Base-by-base conservation (phyloP, 1,140 invertebrate genomes). In the Steinernema feltiae region DNA sequence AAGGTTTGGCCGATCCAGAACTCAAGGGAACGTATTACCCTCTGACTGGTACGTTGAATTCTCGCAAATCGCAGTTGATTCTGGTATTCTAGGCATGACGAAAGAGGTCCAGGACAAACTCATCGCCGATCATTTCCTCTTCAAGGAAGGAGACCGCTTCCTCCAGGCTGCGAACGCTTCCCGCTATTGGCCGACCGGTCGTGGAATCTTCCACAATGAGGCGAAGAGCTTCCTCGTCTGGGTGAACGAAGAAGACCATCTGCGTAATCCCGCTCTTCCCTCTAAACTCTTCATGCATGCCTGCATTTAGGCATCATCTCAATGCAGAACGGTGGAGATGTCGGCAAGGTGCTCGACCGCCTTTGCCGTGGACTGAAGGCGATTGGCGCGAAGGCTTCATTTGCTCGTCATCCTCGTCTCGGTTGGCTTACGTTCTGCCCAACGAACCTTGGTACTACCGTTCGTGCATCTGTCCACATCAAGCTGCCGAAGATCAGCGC, bases 391-490 rank as follows among this genome's bases (percentile, higher is more conserved):
- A 90, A 92, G 84, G 87, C 95, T 79, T 92, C 93, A 27, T 97
- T 97, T 91, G 93, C 93, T 48, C 93, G 93, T 87, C 90, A 95
- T 82, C 92, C 96, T 82, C 91, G 93, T 81, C 91, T 97, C 73
- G 95, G 95, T 72, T 98, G 94, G 91, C 89, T 98, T 78, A 98
- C 94, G 77, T 98, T 97, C 92, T 98, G 95, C 90, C 95, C 95
- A 70, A 79, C 79, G 0, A 98, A 98, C 89, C 88, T 98, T 88
- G 95, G 95, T 30, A 98, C 95, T 74, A 97, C 95, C 48, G 92
- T 98, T 74, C 92, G 96, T 81, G 95, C 95, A n/a, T 96, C 94
- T 32, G 95, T 98, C 82, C 95, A 98, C 90, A 97, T 98, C 87
- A 94, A 94, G 88, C 90, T 98, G 79, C 95, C 95, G 75, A 95